Evolutionary conservation across 2,888 invertebrate species (phyloP), one percentile per base, ranked within the genome.

Genomic region (Idaea dimidiata): DNA sequence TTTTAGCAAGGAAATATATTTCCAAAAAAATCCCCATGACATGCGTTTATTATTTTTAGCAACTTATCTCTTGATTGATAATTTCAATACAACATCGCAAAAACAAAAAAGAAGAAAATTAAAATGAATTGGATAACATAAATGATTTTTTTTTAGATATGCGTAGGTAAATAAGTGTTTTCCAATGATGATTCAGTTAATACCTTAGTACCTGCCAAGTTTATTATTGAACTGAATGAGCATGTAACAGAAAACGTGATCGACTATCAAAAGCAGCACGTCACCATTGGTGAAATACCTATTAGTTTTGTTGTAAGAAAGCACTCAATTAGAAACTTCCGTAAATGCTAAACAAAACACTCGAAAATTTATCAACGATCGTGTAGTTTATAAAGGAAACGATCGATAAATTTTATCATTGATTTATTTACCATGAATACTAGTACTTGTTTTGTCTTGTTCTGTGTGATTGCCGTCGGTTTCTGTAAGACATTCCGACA

Each of bases 381-480:
- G 43, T 8, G 14, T 3, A 43, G 43, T 43, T 43, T 43, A 43
- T 43, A 43, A 14, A 43, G 14, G 43, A 43, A 43, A 43, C 14
- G 10, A 8, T 14, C 7, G 43, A 10, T 43, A 3, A 0, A 5
- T 43, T 43, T 43, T 43, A 43, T 43, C 43, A 43, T 43, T 43
- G 43, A 43, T 56, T 56, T 17, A 17, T 56, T 18, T 5, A 56
- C 10, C 61, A 72, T 72, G 72, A 55, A 53, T 54, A 31, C 62
- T 7, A n/a, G 32, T 57, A 60, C 64, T 17, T 62, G 64, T 17
- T 54, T 72, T 5, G 24, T 74, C 54, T 61, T 76, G 8, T 54
- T 82, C 3, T 76, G 74, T 54, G 59, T 82, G 0, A 43, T 82
- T 10, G 73, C 73, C 17, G 65, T 69, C 16, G 80, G 72, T 1